Base-by-base conservation (phyloP, 1,140 invertebrate species). In the Andrena cerasifolii region DNA sequence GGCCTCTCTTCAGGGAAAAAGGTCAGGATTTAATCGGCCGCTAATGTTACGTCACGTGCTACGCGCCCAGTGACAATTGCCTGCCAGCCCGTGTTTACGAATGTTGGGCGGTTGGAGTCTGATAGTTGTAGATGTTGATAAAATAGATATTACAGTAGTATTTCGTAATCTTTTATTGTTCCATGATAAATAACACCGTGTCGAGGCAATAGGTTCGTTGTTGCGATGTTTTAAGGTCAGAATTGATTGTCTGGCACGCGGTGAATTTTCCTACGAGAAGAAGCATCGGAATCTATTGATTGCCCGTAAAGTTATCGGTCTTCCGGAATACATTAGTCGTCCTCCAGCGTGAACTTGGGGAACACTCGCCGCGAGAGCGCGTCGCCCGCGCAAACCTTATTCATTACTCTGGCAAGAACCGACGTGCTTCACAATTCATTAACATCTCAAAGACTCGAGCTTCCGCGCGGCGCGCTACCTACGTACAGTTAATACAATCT, bases 1-100 rank as follows among this genome's bases (percentile, higher is more conserved):
- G 95, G 82, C 92, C 94, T 71, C 87, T 96, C 6, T 96, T 96
- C 86, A 94, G 92, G 83, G 93, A 95, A 86, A 94, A 95, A 93
- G 96, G 96, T 96, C 90, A 94, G 94, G 67, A 62, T 31, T 51
- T 7, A 31, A 18, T 26, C n/a, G 47, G 26, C 14, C 18, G 1
- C 33, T 14, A n/a, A 8, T 47, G 14, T 16, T 14, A 33, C 14
- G n/a, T 31, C 40, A 21, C 14, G 14, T 3, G 18, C 51, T 4
- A 7, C 21, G 1, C n/a, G 31, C 18, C n/a, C 18, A 24, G 24
- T 24, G 14, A 33, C 28, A n/a, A 28, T 62, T 12, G 7, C 16
- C 21, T 1, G n/a, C 10, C 7, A 16, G 18, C n/a, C n/a, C n/a
- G n/a, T n/a, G n/a, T n/a, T n/a, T n/a, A n/a, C n/a, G n/a, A n/a